A percentile compares a stretch with the other conserved stretches of the same genome.
Evolutionary conservation across 2,888 invertebrate genomes (phyloP).

Genomic region (Tortrix viridana): DNA sequence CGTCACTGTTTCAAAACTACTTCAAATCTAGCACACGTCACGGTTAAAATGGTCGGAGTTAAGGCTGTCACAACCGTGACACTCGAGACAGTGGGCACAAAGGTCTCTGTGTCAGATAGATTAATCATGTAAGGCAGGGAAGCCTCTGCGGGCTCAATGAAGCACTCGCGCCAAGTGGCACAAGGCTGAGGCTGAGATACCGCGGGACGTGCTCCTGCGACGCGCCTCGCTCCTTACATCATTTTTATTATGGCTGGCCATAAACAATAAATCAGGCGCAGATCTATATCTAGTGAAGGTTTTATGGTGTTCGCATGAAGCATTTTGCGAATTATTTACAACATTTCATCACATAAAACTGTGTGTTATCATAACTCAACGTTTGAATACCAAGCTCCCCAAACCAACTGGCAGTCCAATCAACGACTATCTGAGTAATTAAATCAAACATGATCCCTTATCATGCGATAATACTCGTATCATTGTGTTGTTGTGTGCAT

Average conservation of each 20-base stretch:
- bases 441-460: neutral
- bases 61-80: slow-evolving; percentile 25
- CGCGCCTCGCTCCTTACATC: slow-evolving; percentile 30
- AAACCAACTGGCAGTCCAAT: neutral
- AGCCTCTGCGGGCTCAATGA: slow-evolving; percentile 23
- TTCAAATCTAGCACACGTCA: slow-evolving; percentile 21
- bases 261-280: slow-evolving; percentile 32
- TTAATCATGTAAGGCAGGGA: slow-evolving; percentile 31
- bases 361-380: slow-evolving; percentile 1
- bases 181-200: slow-evolving; percentile 52
- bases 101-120: slow-evolving; percentile 35
- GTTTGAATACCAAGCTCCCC: slow-evolving; percentile 14
- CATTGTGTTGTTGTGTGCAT: neutral
- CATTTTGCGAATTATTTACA: slow-evolving; percentile 18
- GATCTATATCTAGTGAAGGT: slow-evolving; percentile 28
- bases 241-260: slow-evolving; percentile 26
- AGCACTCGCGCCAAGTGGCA: slow-evolving; percentile 42
- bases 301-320: slow-evolving; percentile 21
- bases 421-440: neutral
- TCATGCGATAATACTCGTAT: neutral
- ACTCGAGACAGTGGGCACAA: slow-evolving; percentile 30
- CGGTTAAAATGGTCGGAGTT: slow-evolving; percentile 5
- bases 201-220: slow-evolving; percentile 50
- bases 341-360: slow-evolving; percentile 7
- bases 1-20: slow-evolving; percentile 26